Evolutionary conservation across 2,888 invertebrate species (phyloP), one percentile per base, ranked within the genome.

Genomic region (Leptinotarsa rubiginosa): DNA sequence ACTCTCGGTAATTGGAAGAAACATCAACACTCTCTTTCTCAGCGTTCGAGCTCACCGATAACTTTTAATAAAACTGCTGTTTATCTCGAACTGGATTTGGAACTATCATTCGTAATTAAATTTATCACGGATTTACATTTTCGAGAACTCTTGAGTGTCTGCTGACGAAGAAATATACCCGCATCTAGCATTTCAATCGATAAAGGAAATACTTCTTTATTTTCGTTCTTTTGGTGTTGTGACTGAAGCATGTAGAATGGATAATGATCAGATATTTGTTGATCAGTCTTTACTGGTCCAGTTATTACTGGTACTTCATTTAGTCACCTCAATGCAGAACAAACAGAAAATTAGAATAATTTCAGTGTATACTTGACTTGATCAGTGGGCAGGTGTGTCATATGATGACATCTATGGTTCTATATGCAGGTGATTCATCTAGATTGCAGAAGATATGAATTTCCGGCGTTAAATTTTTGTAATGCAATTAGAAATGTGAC

Each of bases 1-100:
- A 83, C 81, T 83, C 79, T 79, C 79, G 66, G 75, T 83, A 82
- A 83, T 83, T 83, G 83, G 81, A 82, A 78, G 79, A 78, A 78
- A 76, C 77, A 73, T 77, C 75, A 75, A 68, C 72, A 72, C 71
- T 65, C 69, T 71, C 71, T 65, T 65, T 71, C 54, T 69, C 50
- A 72, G 68, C 64, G 69, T 62, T 72, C 71, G 75, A 62, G 65
- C 65, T 72, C 59, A 56, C 71, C 65, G 75, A 75, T 75, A 75
- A 75, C 62, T 73, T 75, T 75, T 75, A 73, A 70, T 75, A 75
- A 75, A 75, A 75, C 64, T 65, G 64, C 65, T 72, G 66, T 69
- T 75, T 77, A 79, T 78, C 79, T 77, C 69, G 69, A 74, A 78
- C 74, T 75, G 73, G 73, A 73, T 66, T 71, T 69, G 68, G 73